These are phyloP conservation scores for Monopterus albus DNA, from an alignment of 2,113 vertebrate species.

Conservation along the genomic window DNA sequence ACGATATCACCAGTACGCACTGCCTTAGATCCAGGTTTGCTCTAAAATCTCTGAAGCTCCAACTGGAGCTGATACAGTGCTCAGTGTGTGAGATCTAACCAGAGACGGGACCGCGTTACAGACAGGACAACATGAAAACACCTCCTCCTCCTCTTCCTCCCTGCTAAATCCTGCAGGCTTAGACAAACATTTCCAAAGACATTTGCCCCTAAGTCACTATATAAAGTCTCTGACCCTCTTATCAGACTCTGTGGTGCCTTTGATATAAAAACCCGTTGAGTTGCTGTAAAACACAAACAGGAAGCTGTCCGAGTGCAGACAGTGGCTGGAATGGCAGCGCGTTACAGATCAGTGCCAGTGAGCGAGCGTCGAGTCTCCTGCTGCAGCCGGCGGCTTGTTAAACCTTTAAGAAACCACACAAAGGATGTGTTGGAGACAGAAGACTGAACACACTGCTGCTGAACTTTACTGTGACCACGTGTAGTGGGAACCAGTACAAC, in stretches of 20 bases:
- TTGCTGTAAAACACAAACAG: conserved; percentile 8
- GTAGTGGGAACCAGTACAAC: no score
- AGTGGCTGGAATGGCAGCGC: not conserved
- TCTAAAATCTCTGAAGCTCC: not conserved
- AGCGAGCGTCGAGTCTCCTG: no score
- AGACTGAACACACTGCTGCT: no score
- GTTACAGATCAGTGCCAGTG: conserved; percentile 20
- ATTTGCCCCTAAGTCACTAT: not conserved
- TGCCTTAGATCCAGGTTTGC: conserved; percentile 27
- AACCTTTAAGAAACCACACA: conserved; percentile 45
- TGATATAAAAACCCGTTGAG: not conserved
- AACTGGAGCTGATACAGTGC: conserved; percentile 1
- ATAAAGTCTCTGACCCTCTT: not conserved
- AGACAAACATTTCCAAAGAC: conserved; percentile 4
- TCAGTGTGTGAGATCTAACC: not conserved
- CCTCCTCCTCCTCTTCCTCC: not conserved
- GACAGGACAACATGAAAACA: not conserved
- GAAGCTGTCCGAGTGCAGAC: conserved; percentile 13
- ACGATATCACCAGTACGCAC: not conserved
- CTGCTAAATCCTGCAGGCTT: not conserved
- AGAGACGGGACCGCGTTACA: not conserved
- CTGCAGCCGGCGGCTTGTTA: conserved; percentile 17
- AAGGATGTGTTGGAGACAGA: no score
- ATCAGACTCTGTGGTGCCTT: not conserved
- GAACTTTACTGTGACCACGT: no score